phyloP scores from a whole-genome alignment of 2,888 invertebrate genomes.

The Patella depressa region DNA sequence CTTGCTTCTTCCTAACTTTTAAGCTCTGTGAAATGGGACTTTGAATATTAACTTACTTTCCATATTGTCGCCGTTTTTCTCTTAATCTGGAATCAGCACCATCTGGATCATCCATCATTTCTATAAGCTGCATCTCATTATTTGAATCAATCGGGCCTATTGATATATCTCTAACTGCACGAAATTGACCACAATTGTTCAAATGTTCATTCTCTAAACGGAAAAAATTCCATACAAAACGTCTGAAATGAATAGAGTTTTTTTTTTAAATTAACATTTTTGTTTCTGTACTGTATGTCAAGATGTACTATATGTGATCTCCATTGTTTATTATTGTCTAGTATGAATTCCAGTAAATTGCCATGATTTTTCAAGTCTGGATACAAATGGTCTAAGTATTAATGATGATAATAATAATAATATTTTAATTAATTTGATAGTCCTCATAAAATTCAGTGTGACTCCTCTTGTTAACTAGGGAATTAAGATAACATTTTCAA shows the following conservation, averaged over 20 bases:
- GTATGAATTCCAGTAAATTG: too few species aligned
- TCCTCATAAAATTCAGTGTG: too few species aligned
- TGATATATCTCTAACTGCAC: slow-evolving; percentile 94
- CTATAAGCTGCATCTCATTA: slow-evolving; percentile 83
- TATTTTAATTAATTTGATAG: too few species aligned
- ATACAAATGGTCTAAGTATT: too few species aligned
- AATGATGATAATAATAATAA: too few species aligned
- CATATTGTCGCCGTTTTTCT: slow-evolving; percentile 43
- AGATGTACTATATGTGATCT: neutral
- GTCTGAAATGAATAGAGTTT: slow-evolving; percentile 65
- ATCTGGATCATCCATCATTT: slow-evolving; percentile 96
- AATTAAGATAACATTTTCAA: too few species aligned
- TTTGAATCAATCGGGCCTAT: slow-evolving; percentile 77
- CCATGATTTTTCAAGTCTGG: too few species aligned
- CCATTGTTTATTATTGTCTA: too few species aligned
- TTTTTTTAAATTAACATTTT: neutral
- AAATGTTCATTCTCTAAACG: slow-evolving; percentile 99
- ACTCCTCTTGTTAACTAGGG: too few species aligned
- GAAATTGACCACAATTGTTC: slow-evolving; percentile 97
- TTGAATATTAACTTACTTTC: slow-evolving; percentile 38
- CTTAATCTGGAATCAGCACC: slow-evolving; percentile 81
- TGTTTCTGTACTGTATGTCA: neutral
- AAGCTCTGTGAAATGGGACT: too few species aligned
- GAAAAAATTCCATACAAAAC: slow-evolving; percentile 99
- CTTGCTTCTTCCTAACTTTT: too few species aligned